These are phyloP conservation scores for Hirtodrosophila alboralis DNA, from an alignment of 2,888 invertebrate species.

Conservation along the genomic window DNA sequence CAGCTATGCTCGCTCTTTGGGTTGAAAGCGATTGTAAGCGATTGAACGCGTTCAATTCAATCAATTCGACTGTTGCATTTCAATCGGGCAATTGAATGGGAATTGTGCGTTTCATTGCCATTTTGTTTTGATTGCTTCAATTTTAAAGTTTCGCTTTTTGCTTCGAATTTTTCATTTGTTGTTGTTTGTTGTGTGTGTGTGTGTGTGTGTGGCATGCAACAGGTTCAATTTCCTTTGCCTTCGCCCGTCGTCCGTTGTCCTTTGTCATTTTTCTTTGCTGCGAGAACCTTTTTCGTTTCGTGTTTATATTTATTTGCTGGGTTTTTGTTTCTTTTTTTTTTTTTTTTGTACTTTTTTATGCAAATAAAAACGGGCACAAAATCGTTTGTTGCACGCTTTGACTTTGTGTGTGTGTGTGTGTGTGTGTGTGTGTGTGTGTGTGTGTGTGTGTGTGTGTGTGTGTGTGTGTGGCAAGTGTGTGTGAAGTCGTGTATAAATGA, in stretches of 20 bases:
- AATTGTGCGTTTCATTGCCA: no score
- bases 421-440: neutral
- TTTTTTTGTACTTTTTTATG: slow-evolving; percentile 51
- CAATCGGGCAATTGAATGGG: no score
- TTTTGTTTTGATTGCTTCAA: no score
- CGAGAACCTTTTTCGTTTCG: slow-evolving; percentile 32
- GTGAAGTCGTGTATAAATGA: slow-evolving; percentile 57
- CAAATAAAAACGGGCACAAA: slow-evolving; percentile 61
- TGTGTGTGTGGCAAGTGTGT: slow-evolving; percentile 32
- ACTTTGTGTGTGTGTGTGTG: slow-evolving; percentile 39
- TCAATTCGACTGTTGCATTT: no score
- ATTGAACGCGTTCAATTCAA: no score
- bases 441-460: no score
- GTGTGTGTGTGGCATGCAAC: slow-evolving; percentile 62
- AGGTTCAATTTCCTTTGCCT: slow-evolving; percentile 46
- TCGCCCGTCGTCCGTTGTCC: slow-evolving; percentile 27
- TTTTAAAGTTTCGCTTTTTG: slow-evolving; percentile 50
- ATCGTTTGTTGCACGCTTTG: slow-evolving; percentile 68
- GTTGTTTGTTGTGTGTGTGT: slow-evolving; percentile 46
- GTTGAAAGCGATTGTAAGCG: no score
- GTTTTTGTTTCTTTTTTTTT: slow-evolving; percentile 38
- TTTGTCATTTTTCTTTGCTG: slow-evolving; percentile 28
- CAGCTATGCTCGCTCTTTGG: no score
- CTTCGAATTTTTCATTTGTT: slow-evolving; percentile 58
- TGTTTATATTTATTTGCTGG: slow-evolving; percentile 63